phyloP scores from a whole-genome alignment of 1,140 invertebrate genomes.

The Nymphalis io region DNA sequence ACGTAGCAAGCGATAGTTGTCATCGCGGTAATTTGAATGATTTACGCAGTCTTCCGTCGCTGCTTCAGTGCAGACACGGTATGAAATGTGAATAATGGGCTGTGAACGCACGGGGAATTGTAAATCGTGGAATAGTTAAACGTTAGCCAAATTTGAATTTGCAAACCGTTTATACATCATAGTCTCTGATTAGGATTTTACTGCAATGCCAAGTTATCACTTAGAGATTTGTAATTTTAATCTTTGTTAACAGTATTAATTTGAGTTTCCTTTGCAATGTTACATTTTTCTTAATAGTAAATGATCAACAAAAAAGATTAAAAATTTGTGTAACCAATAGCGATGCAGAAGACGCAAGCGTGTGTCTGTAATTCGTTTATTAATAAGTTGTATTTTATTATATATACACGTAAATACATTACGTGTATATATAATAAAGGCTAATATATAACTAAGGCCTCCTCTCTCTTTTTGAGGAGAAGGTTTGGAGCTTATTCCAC shows the following conservation, averaged over 20 bases:
- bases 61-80: slow-evolving; percentile 46
- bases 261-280: no score
- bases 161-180: slow-evolving; percentile 13
- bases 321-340: no score
- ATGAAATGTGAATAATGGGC: slow-evolving; percentile 63
- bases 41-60: slow-evolving; percentile 41
- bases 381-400: no score
- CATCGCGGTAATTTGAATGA: slow-evolving; percentile 47
- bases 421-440: no score
- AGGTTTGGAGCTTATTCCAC: no score
- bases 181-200: slow-evolving; percentile 8
- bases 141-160: slow-evolving; percentile 40
- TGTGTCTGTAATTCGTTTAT: no score
- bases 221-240: background rate
- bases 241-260: background rate
- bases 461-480: no score
- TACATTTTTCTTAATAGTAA: no score
- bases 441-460: no score
- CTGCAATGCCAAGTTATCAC: slow-evolving; percentile 2
- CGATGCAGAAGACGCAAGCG: no score
- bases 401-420: no score
- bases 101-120: slow-evolving; percentile 52
- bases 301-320: no score
- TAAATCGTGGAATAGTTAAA: slow-evolving; percentile 44
- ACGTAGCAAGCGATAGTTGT: slow-evolving; percentile 40